Evolutionary conservation across 37 sponge, comb jelly and placozoan genomes (phyloP).

Genomic region (Beroe ovata): DNA sequence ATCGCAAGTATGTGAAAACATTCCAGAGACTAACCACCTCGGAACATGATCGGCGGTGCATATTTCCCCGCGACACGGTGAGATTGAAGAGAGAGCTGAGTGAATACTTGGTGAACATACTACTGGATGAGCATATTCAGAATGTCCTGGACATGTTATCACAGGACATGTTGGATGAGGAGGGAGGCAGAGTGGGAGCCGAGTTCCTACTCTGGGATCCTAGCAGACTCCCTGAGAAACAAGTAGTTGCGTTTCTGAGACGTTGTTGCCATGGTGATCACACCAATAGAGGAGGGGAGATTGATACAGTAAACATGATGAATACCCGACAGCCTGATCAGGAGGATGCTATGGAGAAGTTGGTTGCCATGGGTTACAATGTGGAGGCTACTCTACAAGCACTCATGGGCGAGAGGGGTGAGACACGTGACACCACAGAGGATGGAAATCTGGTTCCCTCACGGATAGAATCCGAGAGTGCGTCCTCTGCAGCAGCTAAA

Average conservation of each 20-base stretch:
- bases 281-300: not conserved
- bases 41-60: too few species aligned
- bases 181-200: not conserved
- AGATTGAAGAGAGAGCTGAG: not conserved
- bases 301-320: not conserved
- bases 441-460: too few species aligned
- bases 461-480: too few species aligned
- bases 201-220: slow-evolving; percentile 33
- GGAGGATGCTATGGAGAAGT: slow-evolving; percentile 7
- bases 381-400: not conserved
- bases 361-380: not conserved
- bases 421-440: not conserved
- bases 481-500: too few species aligned
- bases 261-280: not conserved
- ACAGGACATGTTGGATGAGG: not conserved
- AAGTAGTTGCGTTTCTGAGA: not conserved
- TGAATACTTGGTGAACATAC: not conserved
- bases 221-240: not conserved
- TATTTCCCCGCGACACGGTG: too few species aligned
- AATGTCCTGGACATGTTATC: not conserved
- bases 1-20: too few species aligned
- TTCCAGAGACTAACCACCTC: too few species aligned
- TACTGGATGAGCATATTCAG: not conserved
- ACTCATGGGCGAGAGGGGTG: not conserved
- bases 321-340: slow-evolving; percentile 5